A percentile compares a stretch with the other conserved stretches of the same genome.
Conservation (phyloP, 2,113 vertebrate species). For the Phrynosoma blainvillii region DNA sequence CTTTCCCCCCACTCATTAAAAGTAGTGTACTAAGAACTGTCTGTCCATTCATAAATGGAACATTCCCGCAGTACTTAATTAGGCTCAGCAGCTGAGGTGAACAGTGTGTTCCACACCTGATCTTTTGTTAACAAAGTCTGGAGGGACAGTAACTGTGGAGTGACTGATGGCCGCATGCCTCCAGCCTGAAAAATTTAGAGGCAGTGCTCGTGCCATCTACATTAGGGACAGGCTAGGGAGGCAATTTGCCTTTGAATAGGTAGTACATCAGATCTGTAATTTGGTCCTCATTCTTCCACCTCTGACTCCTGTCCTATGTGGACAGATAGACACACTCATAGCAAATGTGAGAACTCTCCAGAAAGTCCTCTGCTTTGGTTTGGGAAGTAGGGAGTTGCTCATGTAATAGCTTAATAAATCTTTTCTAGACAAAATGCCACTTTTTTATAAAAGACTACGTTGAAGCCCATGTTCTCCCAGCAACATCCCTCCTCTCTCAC, state of each 20-base stretch:
- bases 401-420: background rate
- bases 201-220: background rate
- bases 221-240: background rate
- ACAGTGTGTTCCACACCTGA: slow-evolving; percentile 24
- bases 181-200: slow-evolving; percentile 6
- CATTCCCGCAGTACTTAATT: slow-evolving; percentile 39
- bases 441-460: background rate
- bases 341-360: background rate
- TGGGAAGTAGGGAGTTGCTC: background rate
- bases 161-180: slow-evolving; percentile 26
- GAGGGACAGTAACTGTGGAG: slow-evolving; percentile 27
- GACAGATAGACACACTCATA: background rate
- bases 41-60: slow-evolving; percentile 37
- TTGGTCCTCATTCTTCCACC: background rate
- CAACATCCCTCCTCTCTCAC: background rate
- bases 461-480: too few species aligned
- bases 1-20: background rate
- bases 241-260: slow-evolving; percentile 15
- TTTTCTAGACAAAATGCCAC: background rate
- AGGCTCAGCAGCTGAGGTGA: slow-evolving; percentile 13
- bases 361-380: background rate
- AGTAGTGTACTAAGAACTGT: background rate
- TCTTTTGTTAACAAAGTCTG: slow-evolving; percentile 38
- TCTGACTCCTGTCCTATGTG: background rate
- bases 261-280: background rate